phyloP scores from a whole-genome alignment of 2,113 vertebrate genomes.

The Cinclus mexicanus region DNA sequence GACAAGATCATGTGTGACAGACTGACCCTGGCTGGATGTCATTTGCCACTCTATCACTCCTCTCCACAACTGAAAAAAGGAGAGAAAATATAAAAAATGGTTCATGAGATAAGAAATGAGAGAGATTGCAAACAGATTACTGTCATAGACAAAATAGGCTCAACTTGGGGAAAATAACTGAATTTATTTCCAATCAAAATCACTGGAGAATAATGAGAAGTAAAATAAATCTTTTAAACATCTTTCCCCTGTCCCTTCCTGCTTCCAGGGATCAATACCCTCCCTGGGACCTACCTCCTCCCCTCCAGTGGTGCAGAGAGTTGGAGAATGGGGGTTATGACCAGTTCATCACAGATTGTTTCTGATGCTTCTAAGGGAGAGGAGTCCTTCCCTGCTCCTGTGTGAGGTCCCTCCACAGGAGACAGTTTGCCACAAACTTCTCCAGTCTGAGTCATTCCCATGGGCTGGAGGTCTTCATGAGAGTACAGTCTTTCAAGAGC shows the following conservation, averaged over 20 bases:
- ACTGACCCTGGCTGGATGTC: background rate
- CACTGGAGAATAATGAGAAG: background rate
- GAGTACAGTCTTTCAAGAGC: background rate
- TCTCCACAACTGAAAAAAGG: background rate
- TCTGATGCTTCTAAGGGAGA: background rate
- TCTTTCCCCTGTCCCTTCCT: background rate
- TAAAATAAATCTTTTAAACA: background rate
- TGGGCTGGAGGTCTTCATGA: background rate
- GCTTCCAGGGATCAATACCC: background rate
- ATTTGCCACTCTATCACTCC: background rate
- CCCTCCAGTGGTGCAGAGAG: background rate
- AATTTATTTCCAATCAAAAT: background rate
- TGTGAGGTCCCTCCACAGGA: background rate
- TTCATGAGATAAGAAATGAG: background rate
- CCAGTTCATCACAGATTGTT: background rate
- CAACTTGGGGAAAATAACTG: background rate
- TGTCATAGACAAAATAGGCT: background rate
- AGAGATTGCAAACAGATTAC: background rate
- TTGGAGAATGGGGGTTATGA: background rate
- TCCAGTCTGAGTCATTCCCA: background rate
- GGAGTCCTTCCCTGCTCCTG: background rate
- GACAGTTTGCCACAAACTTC: background rate
- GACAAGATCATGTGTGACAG: background rate
- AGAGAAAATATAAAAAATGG: background rate
- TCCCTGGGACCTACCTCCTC: background rate